phyloP scores from a whole-genome alignment of 2,888 invertebrate genomes.

The Lypha dubia region DNA sequence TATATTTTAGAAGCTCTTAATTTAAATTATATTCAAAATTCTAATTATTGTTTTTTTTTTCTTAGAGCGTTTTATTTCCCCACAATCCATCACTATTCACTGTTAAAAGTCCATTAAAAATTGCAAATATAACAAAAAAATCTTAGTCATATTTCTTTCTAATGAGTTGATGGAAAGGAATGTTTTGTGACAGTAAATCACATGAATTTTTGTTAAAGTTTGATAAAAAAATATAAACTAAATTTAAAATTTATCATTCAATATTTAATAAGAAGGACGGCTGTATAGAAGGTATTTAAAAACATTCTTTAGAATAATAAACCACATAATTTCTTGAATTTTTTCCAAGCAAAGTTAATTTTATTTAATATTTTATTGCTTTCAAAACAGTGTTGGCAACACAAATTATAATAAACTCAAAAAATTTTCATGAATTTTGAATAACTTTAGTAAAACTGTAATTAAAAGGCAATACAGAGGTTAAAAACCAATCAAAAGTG shows the following conservation, averaged over 20 bases:
- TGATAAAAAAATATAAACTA: slow-evolving; percentile 7
- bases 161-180: slow-evolving; percentile 7
- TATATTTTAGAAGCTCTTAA: background rate
- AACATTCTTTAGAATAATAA: background rate
- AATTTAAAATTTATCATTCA: background rate
- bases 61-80: background rate
- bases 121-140: slow-evolving; percentile 4
- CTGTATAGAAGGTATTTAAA: background rate
- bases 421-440: too few relatives aligned
- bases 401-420: too few relatives aligned
- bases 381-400: too few relatives aligned
- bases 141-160: slow-evolving; percentile 25
- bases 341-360: too few relatives aligned
- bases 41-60: too few relatives aligned
- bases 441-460: too few relatives aligned
- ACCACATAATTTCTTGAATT: background rate
- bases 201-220: slow-evolving; percentile 8
- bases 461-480: too few relatives aligned
- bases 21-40: background rate
- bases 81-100: background rate
- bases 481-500: too few relatives aligned
- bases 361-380: too few relatives aligned
- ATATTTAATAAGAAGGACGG: background rate
- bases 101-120: slow-evolving; percentile 4
- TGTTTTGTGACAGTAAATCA: background rate